Percentiles rank a stretch among this genome's conserved stretches.
These are phyloP conservation scores for Neomicropteryx cornuta DNA, from an alignment of 1,140 invertebrate species.

Conservation along the genomic window DNA sequence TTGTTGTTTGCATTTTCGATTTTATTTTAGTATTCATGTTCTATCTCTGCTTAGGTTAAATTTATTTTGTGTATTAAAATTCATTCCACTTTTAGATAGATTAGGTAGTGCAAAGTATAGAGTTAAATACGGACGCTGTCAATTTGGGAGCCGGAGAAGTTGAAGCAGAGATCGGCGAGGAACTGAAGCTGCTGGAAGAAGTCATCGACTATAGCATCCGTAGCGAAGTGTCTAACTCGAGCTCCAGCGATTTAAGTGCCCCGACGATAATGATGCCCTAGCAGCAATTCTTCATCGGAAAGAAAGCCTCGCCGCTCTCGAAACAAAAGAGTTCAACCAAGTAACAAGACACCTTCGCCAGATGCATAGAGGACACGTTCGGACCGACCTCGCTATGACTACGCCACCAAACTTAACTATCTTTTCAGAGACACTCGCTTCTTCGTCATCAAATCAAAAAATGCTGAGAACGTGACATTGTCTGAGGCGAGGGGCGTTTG, in stretches of 20 bases:
- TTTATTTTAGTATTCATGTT: too few relatives aligned
- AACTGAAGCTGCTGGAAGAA: conserved; percentile 53
- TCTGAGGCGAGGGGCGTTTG: conserved; percentile 94
- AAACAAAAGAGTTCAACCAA: conserved; percentile 38
- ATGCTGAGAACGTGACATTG: conserved; percentile 89
- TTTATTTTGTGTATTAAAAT: too few relatives aligned
- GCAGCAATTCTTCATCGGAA: too few relatives aligned
- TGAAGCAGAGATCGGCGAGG: conserved; percentile 59
- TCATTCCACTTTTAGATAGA: too few relatives aligned
- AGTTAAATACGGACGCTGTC: conserved; percentile 51
- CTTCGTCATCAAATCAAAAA: conserved; percentile 97
- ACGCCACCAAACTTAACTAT: conserved; percentile 85
- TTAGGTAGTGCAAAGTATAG: too few relatives aligned
- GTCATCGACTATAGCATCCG: conserved; percentile 57
- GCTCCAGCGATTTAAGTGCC: conserved; percentile 52
- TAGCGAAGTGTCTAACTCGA: conserved; percentile 66
- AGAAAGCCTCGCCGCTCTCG: conserved; percentile 38
- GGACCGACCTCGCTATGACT: conserved; percentile 55
- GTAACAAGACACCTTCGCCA: conserved; percentile 38
- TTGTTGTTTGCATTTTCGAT: too few relatives aligned
- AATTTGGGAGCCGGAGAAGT: conserved; percentile 58
- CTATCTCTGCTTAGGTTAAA: too few relatives aligned
- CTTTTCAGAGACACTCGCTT: conserved; percentile 90
- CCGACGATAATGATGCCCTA: conserved; percentile 54
- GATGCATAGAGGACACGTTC: conserved; percentile 37